A percentile compares a stretch with the other conserved stretches of the same genome.
Conservation (phyloP, 2,888 invertebrate species). For the Sphecodes monilicornis region DNA sequence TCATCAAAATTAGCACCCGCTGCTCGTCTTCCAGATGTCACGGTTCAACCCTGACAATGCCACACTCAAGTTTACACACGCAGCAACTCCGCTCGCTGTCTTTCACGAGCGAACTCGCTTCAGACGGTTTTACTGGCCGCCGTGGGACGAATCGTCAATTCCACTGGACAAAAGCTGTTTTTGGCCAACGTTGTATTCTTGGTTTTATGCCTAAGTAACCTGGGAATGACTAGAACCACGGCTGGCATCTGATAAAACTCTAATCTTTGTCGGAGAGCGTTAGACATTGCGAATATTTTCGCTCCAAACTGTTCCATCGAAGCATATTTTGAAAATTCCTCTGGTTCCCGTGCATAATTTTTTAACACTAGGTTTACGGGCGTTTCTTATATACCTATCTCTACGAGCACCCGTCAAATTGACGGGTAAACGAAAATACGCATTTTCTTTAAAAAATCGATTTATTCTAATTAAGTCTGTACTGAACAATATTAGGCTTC, state of each 20-base stretch:
- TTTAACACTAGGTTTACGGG: no score
- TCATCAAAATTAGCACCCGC: conserved; percentile 50
- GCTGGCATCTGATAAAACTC: no score
- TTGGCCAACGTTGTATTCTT: not conserved
- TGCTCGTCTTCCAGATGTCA: conserved; percentile 44
- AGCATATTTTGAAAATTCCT: not conserved
- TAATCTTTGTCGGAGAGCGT: no score
- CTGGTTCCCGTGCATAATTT: not conserved
- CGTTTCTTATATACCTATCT: no score
- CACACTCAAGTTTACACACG: not conserved
- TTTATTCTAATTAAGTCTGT: no score
- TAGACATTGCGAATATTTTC: no score
- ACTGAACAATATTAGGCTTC: no score
- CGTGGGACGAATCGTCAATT: not conserved
- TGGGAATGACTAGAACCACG: no score
- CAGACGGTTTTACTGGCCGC: not conserved
- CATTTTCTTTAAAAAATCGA: no score
- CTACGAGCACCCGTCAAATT: no score
- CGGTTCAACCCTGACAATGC: not conserved
- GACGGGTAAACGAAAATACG: no score
- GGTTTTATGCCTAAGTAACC: not conserved
- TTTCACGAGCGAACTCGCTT: not conserved
- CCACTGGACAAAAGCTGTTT: not conserved
- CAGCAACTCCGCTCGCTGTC: not conserved
- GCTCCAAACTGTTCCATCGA: no score